Percentiles rank a stretch among this genome's conserved stretches.
phyloP scores from a whole-genome alignment of 2,797 vertebrate genomes.

The Phataginus tricuspis region DNA sequence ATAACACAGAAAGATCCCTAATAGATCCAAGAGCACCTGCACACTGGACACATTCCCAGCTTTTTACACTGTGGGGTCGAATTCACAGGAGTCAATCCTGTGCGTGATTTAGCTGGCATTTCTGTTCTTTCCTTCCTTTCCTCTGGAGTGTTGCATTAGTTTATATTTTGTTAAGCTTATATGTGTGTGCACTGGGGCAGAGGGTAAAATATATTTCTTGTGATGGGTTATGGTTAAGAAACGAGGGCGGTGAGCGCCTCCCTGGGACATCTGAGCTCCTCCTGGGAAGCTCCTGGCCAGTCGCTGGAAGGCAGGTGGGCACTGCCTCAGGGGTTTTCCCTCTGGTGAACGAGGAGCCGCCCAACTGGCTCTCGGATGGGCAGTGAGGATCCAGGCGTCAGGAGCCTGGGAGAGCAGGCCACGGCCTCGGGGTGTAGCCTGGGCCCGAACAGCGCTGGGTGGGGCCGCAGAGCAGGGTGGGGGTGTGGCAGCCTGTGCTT shows the following conservation, averaged over 20 bases:
- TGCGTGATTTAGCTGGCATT: neutral
- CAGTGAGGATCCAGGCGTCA: conserved; percentile 47
- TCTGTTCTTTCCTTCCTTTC: neutral
- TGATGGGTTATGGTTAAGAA: neutral
- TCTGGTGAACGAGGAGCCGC: conserved; percentile 43
- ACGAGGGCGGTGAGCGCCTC: neutral
- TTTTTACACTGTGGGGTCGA: neutral
- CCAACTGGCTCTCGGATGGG: conserved; percentile 24
- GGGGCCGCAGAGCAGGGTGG: neutral
- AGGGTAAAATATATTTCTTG: neutral
- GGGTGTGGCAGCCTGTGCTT: conserved; percentile 25
- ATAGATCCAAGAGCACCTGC: neutral
- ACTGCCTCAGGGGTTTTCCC: neutral
- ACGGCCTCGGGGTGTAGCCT: conserved; percentile 42
- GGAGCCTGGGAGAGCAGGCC: conserved; percentile 50
- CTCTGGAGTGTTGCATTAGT: neutral
- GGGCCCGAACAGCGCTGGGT: conserved; percentile 18
- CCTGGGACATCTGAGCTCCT: neutral
- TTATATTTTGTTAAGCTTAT: neutral
- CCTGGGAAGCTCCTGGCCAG: neutral
- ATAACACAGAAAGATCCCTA: neutral
- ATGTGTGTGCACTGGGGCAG: neutral
- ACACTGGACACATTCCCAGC: neutral
- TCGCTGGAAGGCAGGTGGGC: neutral
- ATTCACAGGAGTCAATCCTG: neutral